Percentiles rank a stretch among this genome's conserved stretches.
phyloP scores from a whole-genome alignment of 2,797 vertebrate genomes.

The Acropternis orthonyx region DNA sequence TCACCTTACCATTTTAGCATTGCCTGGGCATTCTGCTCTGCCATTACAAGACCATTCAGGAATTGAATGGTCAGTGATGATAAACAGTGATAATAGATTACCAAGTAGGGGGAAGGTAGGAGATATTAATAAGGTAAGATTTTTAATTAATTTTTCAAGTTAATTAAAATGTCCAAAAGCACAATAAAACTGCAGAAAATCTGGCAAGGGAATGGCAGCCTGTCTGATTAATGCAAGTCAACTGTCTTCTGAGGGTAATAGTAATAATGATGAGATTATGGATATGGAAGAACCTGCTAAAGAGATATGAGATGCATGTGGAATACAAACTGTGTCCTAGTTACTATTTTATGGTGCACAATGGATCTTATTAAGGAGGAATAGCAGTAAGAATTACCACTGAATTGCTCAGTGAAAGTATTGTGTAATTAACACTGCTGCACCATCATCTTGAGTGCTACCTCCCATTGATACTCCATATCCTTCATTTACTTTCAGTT shows the following conservation, averaged over 20 bases:
- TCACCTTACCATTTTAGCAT: not conserved
- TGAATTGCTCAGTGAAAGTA: slow-evolving; percentile 81
- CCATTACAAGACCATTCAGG: not conserved
- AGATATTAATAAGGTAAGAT: slow-evolving; percentile 78
- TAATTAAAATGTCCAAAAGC: slow-evolving; percentile 86
- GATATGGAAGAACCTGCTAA: slow-evolving; percentile 80
- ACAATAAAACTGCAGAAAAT: slow-evolving; percentile 82
- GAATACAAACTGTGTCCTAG: slow-evolving; percentile 81
- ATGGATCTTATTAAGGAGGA: slow-evolving; percentile 84
- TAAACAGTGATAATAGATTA: slow-evolving; percentile 72
- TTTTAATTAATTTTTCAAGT: slow-evolving; percentile 85
- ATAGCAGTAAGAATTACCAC: slow-evolving; percentile 78
- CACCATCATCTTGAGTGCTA: slow-evolving; percentile 74
- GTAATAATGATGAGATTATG: slow-evolving; percentile 83
- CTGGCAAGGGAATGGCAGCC: slow-evolving; percentile 80
- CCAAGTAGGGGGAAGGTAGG: slow-evolving; percentile 59
- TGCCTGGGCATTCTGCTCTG: not conserved
- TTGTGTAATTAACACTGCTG: slow-evolving; percentile 80
- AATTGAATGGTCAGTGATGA: slow-evolving; percentile 73
- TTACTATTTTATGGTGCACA: slow-evolving; percentile 81
- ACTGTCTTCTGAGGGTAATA: slow-evolving; percentile 81
- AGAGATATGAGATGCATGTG: slow-evolving; percentile 77
- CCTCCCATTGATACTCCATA: slow-evolving; percentile 75
- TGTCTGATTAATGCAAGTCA: slow-evolving; percentile 82
- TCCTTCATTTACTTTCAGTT: slow-evolving; percentile 68